A percentile compares a stretch with the other conserved stretches of the same genome.
These are phyloP conservation scores for Lapara coniferarum DNA, from an alignment of 2,888 invertebrate genomes.

Conservation along the genomic window DNA sequence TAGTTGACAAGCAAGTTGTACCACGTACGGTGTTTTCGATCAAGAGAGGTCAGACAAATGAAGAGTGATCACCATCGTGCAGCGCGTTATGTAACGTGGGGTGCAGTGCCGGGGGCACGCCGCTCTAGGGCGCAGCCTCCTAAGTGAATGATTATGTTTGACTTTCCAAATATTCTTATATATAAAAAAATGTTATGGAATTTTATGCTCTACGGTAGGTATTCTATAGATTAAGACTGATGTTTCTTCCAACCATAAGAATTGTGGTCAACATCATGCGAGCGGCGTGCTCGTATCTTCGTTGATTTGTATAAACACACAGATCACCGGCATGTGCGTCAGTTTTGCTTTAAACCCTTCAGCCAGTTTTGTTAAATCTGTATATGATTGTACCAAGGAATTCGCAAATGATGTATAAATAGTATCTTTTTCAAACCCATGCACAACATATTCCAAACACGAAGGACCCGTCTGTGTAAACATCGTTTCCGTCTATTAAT, in stretches of 20 bases:
- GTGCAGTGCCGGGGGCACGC: constrained; percentile 47
- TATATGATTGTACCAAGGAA: no score
- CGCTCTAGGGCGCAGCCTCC: constrained; percentile 63
- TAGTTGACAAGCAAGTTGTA: constrained; percentile 34
- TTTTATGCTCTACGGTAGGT: constrained; percentile 36
- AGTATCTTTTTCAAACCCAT: no score
- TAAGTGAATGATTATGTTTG: constrained; percentile 73
- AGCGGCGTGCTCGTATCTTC: no score
- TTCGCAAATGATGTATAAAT: no score
- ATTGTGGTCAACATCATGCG: no score
- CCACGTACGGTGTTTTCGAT: constrained; percentile 56
- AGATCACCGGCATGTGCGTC: no score
- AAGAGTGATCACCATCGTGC: constrained; percentile 76
- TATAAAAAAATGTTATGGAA: constrained; percentile 37
- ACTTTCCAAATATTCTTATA: constrained; percentile 12
- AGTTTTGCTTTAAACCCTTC: no score
- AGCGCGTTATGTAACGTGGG: constrained; percentile 30
- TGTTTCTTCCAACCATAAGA: no score
- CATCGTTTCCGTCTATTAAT: constrained; percentile 65
- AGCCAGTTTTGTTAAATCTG: no score
- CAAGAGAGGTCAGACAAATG: constrained; percentile 66
- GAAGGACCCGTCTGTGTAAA: no score
- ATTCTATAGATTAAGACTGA: neutral
- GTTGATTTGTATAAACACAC: no score
- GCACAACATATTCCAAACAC: no score